A percentile compares a stretch with the other conserved stretches of the same genome.
phyloP scores from a whole-genome alignment of 1,140 invertebrate species.

The Nixonia krombeini region DNA sequence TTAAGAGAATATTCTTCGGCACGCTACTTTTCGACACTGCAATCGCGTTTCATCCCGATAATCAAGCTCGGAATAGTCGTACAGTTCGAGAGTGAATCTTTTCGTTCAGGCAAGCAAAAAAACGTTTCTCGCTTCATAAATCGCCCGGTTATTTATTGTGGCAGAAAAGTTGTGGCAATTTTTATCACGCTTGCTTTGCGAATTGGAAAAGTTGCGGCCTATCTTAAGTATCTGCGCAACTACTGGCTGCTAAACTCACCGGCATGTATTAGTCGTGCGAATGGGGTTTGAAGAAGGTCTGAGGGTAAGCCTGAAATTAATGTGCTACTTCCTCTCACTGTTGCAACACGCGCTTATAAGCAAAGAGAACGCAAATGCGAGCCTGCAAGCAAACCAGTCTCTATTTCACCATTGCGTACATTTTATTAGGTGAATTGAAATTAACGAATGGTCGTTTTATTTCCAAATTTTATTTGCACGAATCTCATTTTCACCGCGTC shows the following conservation, averaged over 20 bases:
- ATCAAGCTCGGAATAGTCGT: too few relatives aligned
- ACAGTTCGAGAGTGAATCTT: too few relatives aligned
- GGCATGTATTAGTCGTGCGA: conserved; percentile 53
- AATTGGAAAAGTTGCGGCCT: conserved; percentile 6
- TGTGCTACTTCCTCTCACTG: conserved; percentile 63
- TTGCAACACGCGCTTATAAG: conserved; percentile 46
- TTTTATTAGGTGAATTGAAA: conserved; percentile 5
- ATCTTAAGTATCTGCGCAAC: conserved; percentile 58
- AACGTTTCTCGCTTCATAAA: too few relatives aligned
- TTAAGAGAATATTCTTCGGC: too few relatives aligned
- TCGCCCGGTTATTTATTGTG: too few relatives aligned
- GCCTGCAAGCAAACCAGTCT: conserved; percentile 37
- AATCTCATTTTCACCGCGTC: too few relatives aligned
- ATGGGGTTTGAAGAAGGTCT: conserved; percentile 59
- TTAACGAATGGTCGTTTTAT: too few relatives aligned
- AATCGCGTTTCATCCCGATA: too few relatives aligned
- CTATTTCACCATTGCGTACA: conserved; percentile 27
- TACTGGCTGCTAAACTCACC: conserved; percentile 52
- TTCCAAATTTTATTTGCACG: too few relatives aligned
- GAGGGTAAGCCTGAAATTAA: conserved; percentile 67
- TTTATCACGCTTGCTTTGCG: not conserved
- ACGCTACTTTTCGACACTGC: too few relatives aligned
- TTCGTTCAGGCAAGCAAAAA: too few relatives aligned
- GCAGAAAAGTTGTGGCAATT: too few relatives aligned
- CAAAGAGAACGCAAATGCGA: conserved; percentile 38